A percentile compares a stretch with the other conserved stretches of the same genome.
Conservation (phyloP, 2,888 invertebrate species). For the Leptopilina drosophilae region DNA sequence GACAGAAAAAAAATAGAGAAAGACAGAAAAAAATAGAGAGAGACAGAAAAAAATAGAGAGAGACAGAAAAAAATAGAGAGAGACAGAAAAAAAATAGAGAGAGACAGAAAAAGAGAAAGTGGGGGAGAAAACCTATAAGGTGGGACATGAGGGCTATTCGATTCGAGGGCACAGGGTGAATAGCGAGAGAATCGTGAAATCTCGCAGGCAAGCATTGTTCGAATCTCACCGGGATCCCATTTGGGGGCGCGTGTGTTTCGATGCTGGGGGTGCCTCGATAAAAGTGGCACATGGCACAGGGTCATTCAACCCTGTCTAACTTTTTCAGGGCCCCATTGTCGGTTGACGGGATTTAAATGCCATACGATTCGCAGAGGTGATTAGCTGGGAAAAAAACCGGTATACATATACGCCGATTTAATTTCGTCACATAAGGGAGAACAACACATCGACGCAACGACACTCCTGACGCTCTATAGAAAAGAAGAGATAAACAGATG, state of each 20-base stretch:
- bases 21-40: no score
- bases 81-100: not conserved
- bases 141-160: conserved; percentile 24
- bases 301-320: conserved; percentile 60
- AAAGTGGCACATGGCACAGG: conserved; percentile 64
- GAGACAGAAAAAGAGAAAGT: not conserved
- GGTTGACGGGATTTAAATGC: conserved; percentile 64
- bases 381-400: conserved; percentile 58
- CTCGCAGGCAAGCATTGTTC: conserved; percentile 28
- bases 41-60: no score
- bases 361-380: conserved; percentile 60
- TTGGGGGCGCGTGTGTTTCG: conserved; percentile 47
- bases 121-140: conserved; percentile 18
- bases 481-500: conserved; percentile 29
- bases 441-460: not conserved
- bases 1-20: no score
- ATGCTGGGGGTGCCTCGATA: conserved; percentile 58
- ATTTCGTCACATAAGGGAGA: conserved; percentile 50
- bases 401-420: conserved; percentile 49
- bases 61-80: no score
- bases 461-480: conserved; percentile 2
- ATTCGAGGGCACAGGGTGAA: conserved; percentile 41
- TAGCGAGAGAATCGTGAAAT: conserved; percentile 29
- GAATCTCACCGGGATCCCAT: conserved; percentile 52
- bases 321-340: conserved; percentile 59